Conservation (phyloP, 1,140 invertebrate genomes). For the Drosophila bocqueti region DNA sequence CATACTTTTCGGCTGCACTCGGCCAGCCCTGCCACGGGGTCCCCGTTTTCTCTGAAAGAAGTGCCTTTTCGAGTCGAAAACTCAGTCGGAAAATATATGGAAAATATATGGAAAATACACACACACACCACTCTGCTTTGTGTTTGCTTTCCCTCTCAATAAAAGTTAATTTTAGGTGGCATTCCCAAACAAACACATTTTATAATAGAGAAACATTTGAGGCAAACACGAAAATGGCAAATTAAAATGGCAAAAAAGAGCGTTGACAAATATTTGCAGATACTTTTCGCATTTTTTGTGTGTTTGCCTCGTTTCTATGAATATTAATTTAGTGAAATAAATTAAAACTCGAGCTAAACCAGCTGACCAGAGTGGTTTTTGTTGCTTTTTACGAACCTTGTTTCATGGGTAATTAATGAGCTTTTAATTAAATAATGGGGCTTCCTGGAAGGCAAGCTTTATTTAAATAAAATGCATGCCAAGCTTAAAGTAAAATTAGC, state of each 20-base stretch:
- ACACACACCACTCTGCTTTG: not conserved
- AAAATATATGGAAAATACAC: not conserved
- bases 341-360: not conserved
- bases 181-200: slow-evolving; percentile 18
- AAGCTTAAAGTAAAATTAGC: not conserved
- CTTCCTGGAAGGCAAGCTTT: not conserved
- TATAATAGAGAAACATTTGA: slow-evolving; percentile 11
- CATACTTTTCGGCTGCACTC: slow-evolving; percentile 59
- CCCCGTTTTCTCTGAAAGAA: not conserved
- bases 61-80: not conserved
- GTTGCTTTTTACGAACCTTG: not conserved
- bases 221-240: slow-evolving; percentile 16
- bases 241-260: slow-evolving; percentile 10
- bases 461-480: not conserved
- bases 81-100: not conserved
- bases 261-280: slow-evolving; percentile 14
- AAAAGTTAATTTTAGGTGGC: slow-evolving; percentile 22
- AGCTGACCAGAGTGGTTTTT: not conserved
- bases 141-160: slow-evolving; percentile 4
- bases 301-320: not conserved
- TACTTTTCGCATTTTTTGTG: not conserved
- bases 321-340: slow-evolving; percentile 3
- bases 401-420: slow-evolving; percentile 4
- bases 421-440: not conserved
- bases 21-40: not conserved